Evolutionary conservation across 2,888 invertebrate genomes (phyloP).

Genomic region (Drosophila mayaguana): DNA sequence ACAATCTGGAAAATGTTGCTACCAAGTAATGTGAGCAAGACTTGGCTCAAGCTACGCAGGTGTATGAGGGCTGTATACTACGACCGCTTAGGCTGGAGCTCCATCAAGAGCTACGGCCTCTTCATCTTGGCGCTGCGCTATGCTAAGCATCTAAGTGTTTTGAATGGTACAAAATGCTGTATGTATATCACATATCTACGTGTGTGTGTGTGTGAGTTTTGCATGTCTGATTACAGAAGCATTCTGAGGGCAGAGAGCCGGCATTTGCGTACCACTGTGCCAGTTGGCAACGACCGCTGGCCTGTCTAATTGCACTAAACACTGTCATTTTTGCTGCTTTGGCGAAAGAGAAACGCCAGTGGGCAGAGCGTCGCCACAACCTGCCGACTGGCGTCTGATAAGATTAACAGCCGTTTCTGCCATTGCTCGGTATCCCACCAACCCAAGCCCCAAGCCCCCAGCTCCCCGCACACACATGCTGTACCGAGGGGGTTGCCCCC

Average conservation of each 20-base stretch:
- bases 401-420: conserved; percentile 53
- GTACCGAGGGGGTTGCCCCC: background rate
- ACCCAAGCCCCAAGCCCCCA: background rate
- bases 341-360: conserved; percentile 58
- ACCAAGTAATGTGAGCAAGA: background rate
- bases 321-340: conserved; percentile 51
- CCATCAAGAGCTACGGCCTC: conserved; percentile 7
- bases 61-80: background rate
- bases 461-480: background rate
- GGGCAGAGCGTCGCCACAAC: conserved; percentile 49
- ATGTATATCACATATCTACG: background rate
- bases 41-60: background rate
- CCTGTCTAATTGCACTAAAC: conserved; percentile 64
- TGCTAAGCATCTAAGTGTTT: background rate
- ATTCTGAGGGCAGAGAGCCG: conserved; percentile 3
- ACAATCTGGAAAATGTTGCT: background rate
- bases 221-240: background rate
- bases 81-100: conserved; percentile 2
- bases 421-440: conserved; percentile 10
- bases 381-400: conserved; percentile 51
- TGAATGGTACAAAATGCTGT: background rate
- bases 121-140: conserved; percentile 2
- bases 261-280: conserved; percentile 39
- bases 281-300: conserved; percentile 34
- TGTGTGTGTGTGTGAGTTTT: background rate